Base-by-base conservation (phyloP, 1,140 invertebrate species). In the Coboldia fuscipes region DNA sequence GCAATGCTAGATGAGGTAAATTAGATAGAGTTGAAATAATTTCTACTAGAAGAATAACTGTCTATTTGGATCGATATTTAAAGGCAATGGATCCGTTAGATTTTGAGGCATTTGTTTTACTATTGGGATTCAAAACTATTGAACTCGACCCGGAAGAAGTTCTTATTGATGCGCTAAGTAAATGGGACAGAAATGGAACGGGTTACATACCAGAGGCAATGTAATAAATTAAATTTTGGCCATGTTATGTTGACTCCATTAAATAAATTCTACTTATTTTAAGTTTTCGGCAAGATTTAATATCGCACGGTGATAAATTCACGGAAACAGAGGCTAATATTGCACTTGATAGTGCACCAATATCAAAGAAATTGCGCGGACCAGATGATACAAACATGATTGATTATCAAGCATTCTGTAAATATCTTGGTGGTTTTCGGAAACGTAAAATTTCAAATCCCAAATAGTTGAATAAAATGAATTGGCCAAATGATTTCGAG, bases 81-180 rank as follows among this genome's bases (percentile, higher is more conserved):
- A 36, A 64, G 60, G 65, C 63, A 3, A 49, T 61, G 18, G 56
- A 60, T 23, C 67, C 66, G 2, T 38, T 71, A 13, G 61, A 70
- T 44, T 67, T 69, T 37, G 63, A 70, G 37, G 60, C 60, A 3
- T 71, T 71, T 41, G 61, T 70, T 1, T 57, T 61, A 28, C 48
- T 70, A 4, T 60, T 71, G 37, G 66, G 63, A n/a, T 61, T 58
- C 33, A 63, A 60, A 34, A 67, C 63, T 2, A 50, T 65, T 18
- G 63, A 68, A 39, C 44, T 70, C 26, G 68, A 71, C 46, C 60
- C 67, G 0, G 67, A 70, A 44, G 63, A 66, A 35, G 65, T 65
- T 5, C 45, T 71, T 8, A 45, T 65, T 0, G 61, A 61, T 8
- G 68, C 68, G 0, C 51, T 70, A 39, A 63, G 65, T 26, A 63